Conservation (phyloP, 2,113 vertebrate genomes). For the Vulpes ferrilata region DNA sequence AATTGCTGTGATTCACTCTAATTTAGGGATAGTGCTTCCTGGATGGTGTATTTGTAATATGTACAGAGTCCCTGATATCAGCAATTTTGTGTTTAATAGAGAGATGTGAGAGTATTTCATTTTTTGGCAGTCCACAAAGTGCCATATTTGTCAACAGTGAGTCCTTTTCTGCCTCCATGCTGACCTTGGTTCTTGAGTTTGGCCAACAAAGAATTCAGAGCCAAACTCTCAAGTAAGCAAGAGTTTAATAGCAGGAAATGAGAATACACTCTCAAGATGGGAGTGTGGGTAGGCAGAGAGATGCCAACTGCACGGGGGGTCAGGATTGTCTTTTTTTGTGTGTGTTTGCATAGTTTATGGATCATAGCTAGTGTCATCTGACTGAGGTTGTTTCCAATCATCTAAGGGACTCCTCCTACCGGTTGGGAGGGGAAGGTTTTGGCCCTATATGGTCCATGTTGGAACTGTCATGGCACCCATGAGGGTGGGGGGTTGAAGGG, state of each 20-base stretch:
- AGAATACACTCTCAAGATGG: not conserved
- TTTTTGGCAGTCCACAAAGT: conserved; percentile 22
- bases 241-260: not conserved
- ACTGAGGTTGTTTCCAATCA: not conserved
- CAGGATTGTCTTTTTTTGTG: not conserved
- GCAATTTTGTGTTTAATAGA: conserved; percentile 17
- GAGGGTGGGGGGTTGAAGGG: not conserved
- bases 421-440: not conserved
- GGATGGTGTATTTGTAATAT: not conserved
- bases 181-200: not conserved
- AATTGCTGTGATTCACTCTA: not conserved
- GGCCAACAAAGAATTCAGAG: not conserved
- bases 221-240: not conserved
- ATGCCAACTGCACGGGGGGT: not conserved
- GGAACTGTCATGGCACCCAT: not conserved
- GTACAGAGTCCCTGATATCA: not conserved
- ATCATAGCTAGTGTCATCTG: not conserved
- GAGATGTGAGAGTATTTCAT: not conserved
- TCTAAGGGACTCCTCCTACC: not conserved
- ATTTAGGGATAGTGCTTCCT: not conserved
- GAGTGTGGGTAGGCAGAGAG: not conserved
- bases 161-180: not conserved
- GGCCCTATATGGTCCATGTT: not conserved
- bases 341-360: not conserved
- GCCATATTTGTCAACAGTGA: not conserved